phyloP scores from a whole-genome alignment of 2,113 vertebrate genomes.

The Rhynchomys soricoides region DNA sequence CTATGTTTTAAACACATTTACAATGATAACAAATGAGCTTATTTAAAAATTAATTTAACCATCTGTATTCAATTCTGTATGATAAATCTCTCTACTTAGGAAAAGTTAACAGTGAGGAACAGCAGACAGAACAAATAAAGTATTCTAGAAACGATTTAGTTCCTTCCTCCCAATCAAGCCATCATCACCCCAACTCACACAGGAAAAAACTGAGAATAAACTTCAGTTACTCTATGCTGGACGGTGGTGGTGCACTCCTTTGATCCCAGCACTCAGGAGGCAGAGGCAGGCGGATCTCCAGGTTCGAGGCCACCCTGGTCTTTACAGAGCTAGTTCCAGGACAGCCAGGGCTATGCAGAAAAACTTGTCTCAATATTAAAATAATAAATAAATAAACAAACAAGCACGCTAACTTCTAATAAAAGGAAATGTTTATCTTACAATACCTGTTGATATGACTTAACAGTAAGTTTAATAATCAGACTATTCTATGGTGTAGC shows the following conservation, averaged over 20 bases:
- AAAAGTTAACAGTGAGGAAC: constrained; percentile 41
- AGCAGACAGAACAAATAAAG: constrained; percentile 41
- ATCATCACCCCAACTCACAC: constrained; percentile 31
- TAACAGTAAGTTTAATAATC: constrained; percentile 2
- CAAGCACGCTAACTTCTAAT: not conserved
- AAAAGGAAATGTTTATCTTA: constrained; percentile 46
- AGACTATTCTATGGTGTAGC: not conserved
- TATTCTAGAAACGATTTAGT: constrained; percentile 6
- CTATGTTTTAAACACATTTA: constrained; percentile 34
- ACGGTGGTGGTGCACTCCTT: not conserved
- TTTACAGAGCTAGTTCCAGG: not conserved
- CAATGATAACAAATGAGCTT: constrained; percentile 46
- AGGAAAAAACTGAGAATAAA: constrained; percentile 20
- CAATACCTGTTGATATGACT: not conserved
- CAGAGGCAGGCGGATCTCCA: not conserved
- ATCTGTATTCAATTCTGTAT: constrained; percentile 19
- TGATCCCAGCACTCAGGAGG: not conserved
- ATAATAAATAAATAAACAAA: not conserved
- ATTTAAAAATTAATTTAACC: constrained; percentile 70
- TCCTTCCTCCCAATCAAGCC: not conserved
- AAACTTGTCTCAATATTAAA: not conserved
- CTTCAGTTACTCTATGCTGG: not conserved
- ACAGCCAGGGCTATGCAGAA: not conserved
- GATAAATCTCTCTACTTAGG: constrained; percentile 38
- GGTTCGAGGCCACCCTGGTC: not conserved